These are phyloP conservation scores for Carabus problematicus DNA, from an alignment of 2,888 invertebrate species.

Conservation along the genomic window DNA sequence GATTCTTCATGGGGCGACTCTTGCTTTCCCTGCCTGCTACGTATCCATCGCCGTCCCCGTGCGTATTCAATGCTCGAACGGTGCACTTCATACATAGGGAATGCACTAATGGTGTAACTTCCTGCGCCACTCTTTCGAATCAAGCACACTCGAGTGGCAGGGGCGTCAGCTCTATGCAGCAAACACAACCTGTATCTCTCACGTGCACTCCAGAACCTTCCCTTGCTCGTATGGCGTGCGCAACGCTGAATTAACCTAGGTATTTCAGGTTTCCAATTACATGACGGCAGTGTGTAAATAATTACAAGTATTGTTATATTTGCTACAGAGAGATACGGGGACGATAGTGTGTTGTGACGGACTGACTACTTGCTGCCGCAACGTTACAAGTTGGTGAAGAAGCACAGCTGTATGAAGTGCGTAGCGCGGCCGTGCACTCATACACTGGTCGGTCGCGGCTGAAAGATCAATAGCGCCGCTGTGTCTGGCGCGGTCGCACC, in stretches of 20 bases:
- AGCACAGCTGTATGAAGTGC: not conserved
- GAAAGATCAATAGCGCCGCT: constrained; percentile 13
- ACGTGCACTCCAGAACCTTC: too few species aligned
- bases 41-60: constrained; percentile 7
- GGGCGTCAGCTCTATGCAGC: constrained; percentile 9
- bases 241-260: too few species aligned
- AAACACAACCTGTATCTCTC: too few species aligned
- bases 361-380: not conserved
- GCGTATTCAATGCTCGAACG: constrained; percentile 21
- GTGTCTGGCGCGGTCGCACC: constrained; percentile 13
- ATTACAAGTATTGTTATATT: too few species aligned
- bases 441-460: not conserved
- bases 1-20: constrained; percentile 39
- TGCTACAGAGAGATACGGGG: too few species aligned
- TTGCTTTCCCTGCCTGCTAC: constrained; percentile 27
- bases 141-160: constrained; percentile 34
- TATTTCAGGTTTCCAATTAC: not conserved
- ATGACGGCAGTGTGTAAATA: too few species aligned
- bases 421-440: constrained; percentile 1
- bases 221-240: too few species aligned
- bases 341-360: constrained; percentile 8
- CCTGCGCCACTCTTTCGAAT: constrained; percentile 34
- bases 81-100: constrained; percentile 40
- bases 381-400: not conserved
- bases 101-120: constrained; percentile 42